A percentile compares a stretch with the other conserved stretches of the same genome.
Conservation (phyloP, 2,797 vertebrate species). For the Enoplosus armatus region DNA sequence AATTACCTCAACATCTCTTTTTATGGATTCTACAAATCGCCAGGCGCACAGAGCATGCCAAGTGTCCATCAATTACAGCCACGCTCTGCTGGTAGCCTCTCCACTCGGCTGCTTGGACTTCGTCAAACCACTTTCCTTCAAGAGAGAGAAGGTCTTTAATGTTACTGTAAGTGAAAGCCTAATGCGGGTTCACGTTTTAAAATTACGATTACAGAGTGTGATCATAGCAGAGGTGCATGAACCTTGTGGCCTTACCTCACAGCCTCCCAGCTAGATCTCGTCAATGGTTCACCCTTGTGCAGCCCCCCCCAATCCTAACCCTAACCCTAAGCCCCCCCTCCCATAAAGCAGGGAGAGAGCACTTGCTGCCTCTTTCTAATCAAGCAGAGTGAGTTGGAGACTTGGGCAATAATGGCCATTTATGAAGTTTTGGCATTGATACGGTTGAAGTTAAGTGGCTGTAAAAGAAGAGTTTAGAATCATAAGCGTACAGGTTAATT, state of each 20-base stretch:
- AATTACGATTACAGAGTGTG: conserved; percentile 10
- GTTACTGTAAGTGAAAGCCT: conserved; percentile 10
- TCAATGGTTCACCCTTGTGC: conserved; percentile 5
- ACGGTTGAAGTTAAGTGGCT: conserved; percentile 42
- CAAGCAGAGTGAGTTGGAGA: conserved; percentile 27
- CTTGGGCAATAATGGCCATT: conserved; percentile 30
- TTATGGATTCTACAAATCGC: conserved; percentile 86
- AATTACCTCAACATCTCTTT: conserved; percentile 87
- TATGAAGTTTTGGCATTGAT: conserved; percentile 34
- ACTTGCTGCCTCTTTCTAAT: conserved; percentile 28
- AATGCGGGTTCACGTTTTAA: conserved; percentile 20
- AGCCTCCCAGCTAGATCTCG: conserved; percentile 13
- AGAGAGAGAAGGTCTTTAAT: conserved; percentile 45
- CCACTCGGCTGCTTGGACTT: conserved; percentile 58
- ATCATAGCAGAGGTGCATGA: conserved; percentile 21
- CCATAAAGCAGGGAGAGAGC: neutral
- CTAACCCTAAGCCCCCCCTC: too few species aligned
- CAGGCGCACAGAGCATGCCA: conserved; percentile 71
- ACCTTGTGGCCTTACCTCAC: conserved; percentile 19
- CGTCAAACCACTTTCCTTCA: conserved; percentile 50
- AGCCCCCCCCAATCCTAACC: too few species aligned
- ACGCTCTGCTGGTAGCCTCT: conserved; percentile 48
- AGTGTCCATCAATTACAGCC: conserved; percentile 81
- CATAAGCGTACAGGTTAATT: conserved; percentile 33
- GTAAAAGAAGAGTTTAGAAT: conserved; percentile 37